Conservation (phyloP, 2,113 vertebrate genomes). For the Phoxinus phoxinus region DNA sequence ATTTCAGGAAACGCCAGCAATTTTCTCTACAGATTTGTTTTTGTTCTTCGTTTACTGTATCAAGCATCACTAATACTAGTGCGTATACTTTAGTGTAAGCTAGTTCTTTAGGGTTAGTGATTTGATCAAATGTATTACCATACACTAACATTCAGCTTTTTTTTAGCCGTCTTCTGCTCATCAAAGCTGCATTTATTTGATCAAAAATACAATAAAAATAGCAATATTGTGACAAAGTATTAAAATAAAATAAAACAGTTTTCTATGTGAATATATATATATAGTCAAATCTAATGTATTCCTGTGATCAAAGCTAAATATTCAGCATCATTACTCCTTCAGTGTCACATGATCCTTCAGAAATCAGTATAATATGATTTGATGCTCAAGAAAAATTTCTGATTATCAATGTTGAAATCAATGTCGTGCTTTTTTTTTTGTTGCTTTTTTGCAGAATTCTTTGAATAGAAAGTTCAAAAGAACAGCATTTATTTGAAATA, state of each 20-base stretch:
- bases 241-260: background rate
- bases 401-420: background rate
- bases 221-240: background rate
- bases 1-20: constrained; percentile 35
- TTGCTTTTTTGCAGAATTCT: no score
- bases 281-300: background rate
- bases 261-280: background rate
- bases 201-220: background rate
- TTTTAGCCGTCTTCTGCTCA: background rate
- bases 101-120: background rate
- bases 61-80: background rate
- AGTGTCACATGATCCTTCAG: background rate
- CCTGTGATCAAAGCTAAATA: background rate
- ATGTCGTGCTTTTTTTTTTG: no score
- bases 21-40: constrained; percentile 34
- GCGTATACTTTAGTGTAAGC: background rate
- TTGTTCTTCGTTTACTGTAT: constrained; percentile 5
- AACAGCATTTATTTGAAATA: background rate
- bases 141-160: background rate
- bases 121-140: background rate
- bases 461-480: background rate
- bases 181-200: background rate
- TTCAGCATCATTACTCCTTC: background rate
- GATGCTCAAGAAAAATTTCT: background rate
- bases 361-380: background rate